phyloP scores from a whole-genome alignment of 2,113 vertebrate genomes.

The Furnarius figulus region DNA sequence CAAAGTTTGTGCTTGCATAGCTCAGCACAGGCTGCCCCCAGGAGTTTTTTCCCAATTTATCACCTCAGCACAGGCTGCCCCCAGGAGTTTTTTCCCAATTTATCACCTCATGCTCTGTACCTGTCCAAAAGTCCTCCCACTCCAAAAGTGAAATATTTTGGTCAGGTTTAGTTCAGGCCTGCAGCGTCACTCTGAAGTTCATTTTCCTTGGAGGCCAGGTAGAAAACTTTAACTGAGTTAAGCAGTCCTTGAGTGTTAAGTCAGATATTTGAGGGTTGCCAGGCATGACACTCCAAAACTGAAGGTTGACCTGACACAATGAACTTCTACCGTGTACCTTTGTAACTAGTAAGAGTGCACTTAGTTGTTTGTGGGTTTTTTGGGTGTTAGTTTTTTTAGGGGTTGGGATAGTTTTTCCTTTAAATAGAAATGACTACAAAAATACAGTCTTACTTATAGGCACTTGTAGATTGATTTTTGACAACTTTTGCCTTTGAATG shows the following conservation, averaged over 20 bases:
- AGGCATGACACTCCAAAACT: background rate
- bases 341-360: background rate
- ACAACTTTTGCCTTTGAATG: background rate
- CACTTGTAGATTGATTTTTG: background rate
- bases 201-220: background rate
- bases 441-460: background rate
- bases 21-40: background rate
- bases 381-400: background rate
- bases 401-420: background rate
- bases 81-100: background rate
- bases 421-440: background rate
- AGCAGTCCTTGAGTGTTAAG: background rate
- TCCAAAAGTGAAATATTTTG: fast-evolving
- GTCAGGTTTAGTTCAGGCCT: background rate
- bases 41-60: background rate
- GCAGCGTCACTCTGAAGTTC: background rate
- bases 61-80: background rate
- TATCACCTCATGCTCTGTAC: background rate
- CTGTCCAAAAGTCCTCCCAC: background rate
- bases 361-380: background rate
- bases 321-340: background rate
- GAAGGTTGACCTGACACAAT: background rate
- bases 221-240: background rate
- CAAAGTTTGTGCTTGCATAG: background rate
- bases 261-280: background rate